Evolutionary conservation across 2,113 vertebrate genomes (phyloP).

Genomic region (Gorsachius goisagi): DNA sequence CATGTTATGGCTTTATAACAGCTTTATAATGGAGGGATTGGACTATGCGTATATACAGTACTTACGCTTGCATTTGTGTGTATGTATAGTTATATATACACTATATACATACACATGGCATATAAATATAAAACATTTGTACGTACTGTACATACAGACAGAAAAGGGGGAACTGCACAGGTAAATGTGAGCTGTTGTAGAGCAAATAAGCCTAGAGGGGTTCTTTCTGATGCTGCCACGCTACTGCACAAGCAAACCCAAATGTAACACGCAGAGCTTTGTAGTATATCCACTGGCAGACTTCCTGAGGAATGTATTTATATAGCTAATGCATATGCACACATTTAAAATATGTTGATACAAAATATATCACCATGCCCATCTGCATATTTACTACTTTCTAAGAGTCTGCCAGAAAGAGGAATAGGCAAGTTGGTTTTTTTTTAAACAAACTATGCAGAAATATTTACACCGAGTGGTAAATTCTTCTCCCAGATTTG

Average conservation of each 20-base stretch:
- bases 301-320: constrained; percentile 53
- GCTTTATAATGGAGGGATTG: not conserved
- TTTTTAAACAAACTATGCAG: constrained; percentile 18
- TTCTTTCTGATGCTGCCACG: not conserved
- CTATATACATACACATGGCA: not conserved
- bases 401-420: constrained; percentile 44
- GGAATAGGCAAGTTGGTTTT: not conserved
- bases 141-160: not conserved
- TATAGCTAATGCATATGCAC: constrained; percentile 64
- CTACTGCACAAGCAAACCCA: not conserved
- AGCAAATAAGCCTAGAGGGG: not conserved
- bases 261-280: not conserved
- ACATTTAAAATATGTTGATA: constrained; percentile 62
- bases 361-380: constrained; percentile 57
- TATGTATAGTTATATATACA: not conserved
- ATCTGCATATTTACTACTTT: constrained; percentile 65
- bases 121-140: not conserved
- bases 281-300: constrained; percentile 45
- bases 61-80: not conserved
- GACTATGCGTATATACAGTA: not conserved
- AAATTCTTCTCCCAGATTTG: constrained; percentile 47
- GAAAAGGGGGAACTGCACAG: not conserved
- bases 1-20: not conserved
- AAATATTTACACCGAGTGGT: constrained; percentile 48
- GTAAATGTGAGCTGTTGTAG: not conserved